phyloP scores from a whole-genome alignment of 1,140 invertebrate genomes.

The Pseudoatta argentina region DNA sequence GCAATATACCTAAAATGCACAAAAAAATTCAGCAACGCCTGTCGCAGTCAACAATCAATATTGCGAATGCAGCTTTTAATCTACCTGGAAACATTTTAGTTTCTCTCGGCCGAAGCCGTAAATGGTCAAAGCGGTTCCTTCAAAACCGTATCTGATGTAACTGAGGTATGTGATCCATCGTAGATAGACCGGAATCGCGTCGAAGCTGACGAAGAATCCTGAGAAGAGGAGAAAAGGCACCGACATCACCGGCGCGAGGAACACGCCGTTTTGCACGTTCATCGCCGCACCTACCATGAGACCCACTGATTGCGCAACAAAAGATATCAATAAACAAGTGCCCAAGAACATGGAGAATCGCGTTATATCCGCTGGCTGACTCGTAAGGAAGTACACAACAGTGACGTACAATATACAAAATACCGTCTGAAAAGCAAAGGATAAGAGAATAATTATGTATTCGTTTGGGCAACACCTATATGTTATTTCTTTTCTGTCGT shows the following conservation, averaged over 20 bases:
- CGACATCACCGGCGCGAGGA: slow-evolving; percentile 97
- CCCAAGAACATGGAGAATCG: slow-evolving; percentile 96
- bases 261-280: slow-evolving; percentile 97
- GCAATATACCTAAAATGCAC: slow-evolving; percentile 89
- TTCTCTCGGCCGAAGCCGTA: slow-evolving; percentile 95
- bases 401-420: slow-evolving; percentile 97
- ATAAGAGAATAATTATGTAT: background rate
- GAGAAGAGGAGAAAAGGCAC: slow-evolving; percentile 98
- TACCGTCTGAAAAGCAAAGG: slow-evolving; percentile 89
- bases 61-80: background rate
- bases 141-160: slow-evolving; percentile 98
- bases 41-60: background rate
- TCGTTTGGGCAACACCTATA: background rate
- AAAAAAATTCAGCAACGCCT: slow-evolving; percentile 21
- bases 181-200: slow-evolving; percentile 97
- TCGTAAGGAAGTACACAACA: slow-evolving; percentile 98
- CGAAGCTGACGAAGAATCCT: slow-evolving; percentile 99
- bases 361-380: slow-evolving; percentile 94
- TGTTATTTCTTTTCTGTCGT: background rate
- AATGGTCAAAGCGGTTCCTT: slow-evolving; percentile 97
- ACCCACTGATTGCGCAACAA: slow-evolving; percentile 98
- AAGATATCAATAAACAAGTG: slow-evolving; percentile 95
- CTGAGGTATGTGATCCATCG: slow-evolving; percentile 98
- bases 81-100: slow-evolving; percentile 91
- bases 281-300: slow-evolving; percentile 98